Conservation (phyloP, 2,113 vertebrate species). For the Pantherophis guttatus region DNA sequence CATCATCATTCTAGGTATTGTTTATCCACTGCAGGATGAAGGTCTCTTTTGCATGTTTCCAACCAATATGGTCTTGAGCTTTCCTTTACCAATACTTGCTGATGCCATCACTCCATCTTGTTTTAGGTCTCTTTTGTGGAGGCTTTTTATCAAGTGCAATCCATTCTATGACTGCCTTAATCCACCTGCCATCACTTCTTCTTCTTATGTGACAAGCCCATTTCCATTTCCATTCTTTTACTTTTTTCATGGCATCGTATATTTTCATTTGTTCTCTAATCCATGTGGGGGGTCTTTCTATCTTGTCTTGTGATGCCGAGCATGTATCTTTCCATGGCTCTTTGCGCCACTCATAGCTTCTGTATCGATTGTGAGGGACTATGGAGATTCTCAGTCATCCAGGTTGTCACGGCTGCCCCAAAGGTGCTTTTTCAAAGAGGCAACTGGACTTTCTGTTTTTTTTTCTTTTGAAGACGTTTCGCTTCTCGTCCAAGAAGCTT, state of each 20-base stretch:
- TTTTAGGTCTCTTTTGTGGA: background rate
- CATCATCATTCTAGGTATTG: background rate
- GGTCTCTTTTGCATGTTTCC: background rate
- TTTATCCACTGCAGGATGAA: background rate
- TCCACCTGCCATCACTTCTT: background rate
- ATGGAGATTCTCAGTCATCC: too few species aligned
- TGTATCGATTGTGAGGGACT: background rate
- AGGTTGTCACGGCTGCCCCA: too few species aligned
- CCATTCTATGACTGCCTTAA: background rate
- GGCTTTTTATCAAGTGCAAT: background rate
- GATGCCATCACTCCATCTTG: background rate
- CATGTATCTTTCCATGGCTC: background rate
- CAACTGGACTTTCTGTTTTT: too few species aligned
- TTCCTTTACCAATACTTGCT: background rate
- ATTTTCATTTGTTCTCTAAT: background rate
- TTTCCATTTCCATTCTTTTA: background rate
- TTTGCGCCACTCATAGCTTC: background rate
- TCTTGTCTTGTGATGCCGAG: background rate
- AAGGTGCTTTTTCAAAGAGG: too few species aligned
- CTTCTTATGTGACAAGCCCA: background rate
- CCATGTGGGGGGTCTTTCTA: background rate
- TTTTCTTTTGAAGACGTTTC: too few species aligned
- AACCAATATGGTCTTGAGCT: background rate
- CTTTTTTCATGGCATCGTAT: background rate
- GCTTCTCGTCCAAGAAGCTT: too few species aligned